These are phyloP conservation scores for Cecropterus lyciades DNA, from an alignment of 1,140 invertebrate genomes.

Conservation along the genomic window DNA sequence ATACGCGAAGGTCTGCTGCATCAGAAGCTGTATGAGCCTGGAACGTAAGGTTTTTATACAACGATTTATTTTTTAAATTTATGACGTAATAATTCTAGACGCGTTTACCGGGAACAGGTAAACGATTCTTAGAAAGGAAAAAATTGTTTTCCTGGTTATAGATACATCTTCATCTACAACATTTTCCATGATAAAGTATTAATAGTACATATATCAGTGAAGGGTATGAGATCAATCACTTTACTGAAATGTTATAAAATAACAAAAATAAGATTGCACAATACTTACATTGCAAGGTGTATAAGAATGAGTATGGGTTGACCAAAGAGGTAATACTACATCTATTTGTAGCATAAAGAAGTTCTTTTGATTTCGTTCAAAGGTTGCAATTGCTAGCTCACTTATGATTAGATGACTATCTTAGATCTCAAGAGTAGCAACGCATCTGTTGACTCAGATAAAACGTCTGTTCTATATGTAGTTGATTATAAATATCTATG, in stretches of 20 bases:
- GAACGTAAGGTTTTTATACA: conserved; percentile 61
- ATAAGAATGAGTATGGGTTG: too few relatives aligned
- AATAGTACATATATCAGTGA: neutral
- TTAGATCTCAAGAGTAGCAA: too few relatives aligned
- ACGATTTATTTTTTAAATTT: conserved; percentile 23
- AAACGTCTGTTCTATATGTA: too few relatives aligned
- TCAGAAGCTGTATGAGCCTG: conserved; percentile 77
- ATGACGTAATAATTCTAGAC: conserved; percentile 51
- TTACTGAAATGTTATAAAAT: neutral
- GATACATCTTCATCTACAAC: neutral
- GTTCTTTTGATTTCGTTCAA: too few relatives aligned
- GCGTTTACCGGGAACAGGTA: neutral
- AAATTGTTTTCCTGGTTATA: neutral
- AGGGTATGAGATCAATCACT: neutral
- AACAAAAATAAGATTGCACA: neutral
- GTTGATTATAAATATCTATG: too few relatives aligned
- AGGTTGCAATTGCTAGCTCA: too few relatives aligned
- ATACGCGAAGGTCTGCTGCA: conserved; percentile 65
- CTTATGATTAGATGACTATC: too few relatives aligned
- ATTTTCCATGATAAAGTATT: neutral
- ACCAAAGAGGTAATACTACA: too few relatives aligned
- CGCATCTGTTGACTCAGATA: too few relatives aligned
- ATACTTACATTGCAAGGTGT: neutral
- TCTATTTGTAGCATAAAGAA: too few relatives aligned
- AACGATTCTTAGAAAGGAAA: neutral